Evolutionary conservation across 2,113 vertebrate genomes (phyloP).

Genomic region (Gallinago jamesoni): DNA sequence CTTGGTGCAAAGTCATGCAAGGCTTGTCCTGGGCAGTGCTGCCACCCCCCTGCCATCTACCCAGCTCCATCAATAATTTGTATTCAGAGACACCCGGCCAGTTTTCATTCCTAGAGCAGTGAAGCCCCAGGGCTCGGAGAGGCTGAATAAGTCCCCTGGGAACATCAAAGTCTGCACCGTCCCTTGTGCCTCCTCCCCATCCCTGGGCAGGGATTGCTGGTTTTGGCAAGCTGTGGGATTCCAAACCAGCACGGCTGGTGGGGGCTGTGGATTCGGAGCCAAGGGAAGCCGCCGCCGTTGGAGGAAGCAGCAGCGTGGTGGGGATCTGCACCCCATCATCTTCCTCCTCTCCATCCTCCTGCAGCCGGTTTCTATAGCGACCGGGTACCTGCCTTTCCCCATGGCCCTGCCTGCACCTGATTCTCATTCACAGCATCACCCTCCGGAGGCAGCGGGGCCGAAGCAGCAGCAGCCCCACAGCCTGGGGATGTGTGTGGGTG

Average conservation of each 20-base stretch:
- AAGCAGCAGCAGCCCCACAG: not conserved
- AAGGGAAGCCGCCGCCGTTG: accelerated
- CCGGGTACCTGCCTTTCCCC: not conserved
- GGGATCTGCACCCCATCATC: not conserved
- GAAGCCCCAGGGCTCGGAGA: not conserved
- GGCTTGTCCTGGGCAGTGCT: not conserved
- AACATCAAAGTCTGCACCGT: not conserved
- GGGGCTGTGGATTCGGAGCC: too few species aligned
- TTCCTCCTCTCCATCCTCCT: not conserved
- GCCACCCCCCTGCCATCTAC: accelerated
- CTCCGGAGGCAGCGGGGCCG: not conserved
- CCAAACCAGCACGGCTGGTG: accelerated
- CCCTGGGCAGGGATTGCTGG: not conserved
- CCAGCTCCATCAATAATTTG: accelerated
- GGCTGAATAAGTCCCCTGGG: accelerated
- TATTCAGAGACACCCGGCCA: accelerated
- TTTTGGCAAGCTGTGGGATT: not conserved
- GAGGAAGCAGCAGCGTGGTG: not conserved
- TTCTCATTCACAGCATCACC: not conserved
- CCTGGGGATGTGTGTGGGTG: not conserved
- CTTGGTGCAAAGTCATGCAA: accelerated
- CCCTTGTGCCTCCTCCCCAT: not conserved
- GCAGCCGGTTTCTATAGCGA: not conserved
- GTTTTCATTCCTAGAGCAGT: not conserved
- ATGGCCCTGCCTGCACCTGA: not conserved